Base-by-base conservation (phyloP, 2,797 vertebrate genomes). In the Sylvia borin region DNA sequence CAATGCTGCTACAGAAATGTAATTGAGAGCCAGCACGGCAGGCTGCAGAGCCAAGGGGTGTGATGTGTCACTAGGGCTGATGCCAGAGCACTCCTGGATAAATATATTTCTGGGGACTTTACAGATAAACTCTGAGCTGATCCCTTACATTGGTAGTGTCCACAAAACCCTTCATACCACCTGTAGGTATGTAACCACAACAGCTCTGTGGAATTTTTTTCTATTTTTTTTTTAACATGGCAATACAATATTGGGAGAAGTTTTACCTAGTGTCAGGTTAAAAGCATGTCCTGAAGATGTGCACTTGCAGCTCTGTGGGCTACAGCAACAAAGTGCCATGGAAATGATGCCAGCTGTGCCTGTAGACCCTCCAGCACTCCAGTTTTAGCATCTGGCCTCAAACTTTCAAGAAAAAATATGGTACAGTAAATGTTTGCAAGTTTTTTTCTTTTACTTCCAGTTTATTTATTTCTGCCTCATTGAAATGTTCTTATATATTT, bases 391-490 rank as follows among this genome's bases (percentile, higher is more conserved):
- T n/a, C 45, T 55, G 32, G 5, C 7, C 16, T 7, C 25, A 80
- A 54, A 62, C 66, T 83, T 17, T 51, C 38, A 70, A 62, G n/a
- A 73, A 76, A 40, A 85, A 90, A 61, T 16, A 50, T 13, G 8
- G 7, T 60, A 43, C 5, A 75, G 11, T 65, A 38, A 13, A 14
- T 65, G 7, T 19, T 10, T 25, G 55, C 36, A 13, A n/a, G 4
- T n/a, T 54, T 54, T 75, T 64, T 81, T 50, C 15, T 88, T 85
- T 79, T 42, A 31, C 9, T 85, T 67, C 31, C 5, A 31, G 24
- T 43, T 48, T 71, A 90, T 74, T 88, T 87, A 85, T 67, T 70
- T 45, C 38, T 91, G 48, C 60, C 79, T 95, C 26, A 68, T 84
- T 77, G 75, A 65, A 34, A 62, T 64, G 16, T 47, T 95, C 64